Base-by-base conservation (phyloP, 1,140 invertebrate species). In the Scaptodrosophila lebanonensis region DNA sequence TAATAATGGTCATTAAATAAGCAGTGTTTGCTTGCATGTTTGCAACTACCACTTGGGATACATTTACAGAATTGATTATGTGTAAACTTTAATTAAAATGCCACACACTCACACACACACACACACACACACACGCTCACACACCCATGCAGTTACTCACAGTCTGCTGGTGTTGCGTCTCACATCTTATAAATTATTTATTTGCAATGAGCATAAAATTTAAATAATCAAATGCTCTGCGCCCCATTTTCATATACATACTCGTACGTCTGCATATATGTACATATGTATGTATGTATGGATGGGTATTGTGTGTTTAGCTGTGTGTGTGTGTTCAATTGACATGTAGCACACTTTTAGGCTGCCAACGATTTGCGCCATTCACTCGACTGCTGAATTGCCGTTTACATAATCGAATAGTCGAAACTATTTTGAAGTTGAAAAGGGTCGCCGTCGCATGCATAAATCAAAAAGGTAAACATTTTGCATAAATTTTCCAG, bases 141-240 rank as follows among this genome's bases (percentile, higher is more conserved):
- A 54, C 35, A 36, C 35, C 35, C 29, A 40, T n/a, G n/a, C 13
- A 38, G 9, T 38, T 8, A 13, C 17, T 12, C 35, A 6, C 11
- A 38, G 3, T 13, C 6, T 13, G 17, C 35, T 16, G 6, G 9
- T 38, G 3, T 2, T 25, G 3, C 17, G 35, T 38, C 4, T n/a
- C 36, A 58, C 11, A 54, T 29, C 53, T 79, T 75, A 79, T 79
- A 75, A 63, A 79, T 79, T 66, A 79, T 82, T 60, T 63, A 79
- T 79, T 43, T 18, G 60, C 73, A 66, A 61, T 65, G 64, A 68
- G 43, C 66, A 62, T 65, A 53, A 69, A 79, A 79, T 82, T 82
- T 79, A 79, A 73, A 82, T 79, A 79, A 79, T 82, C 69, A 75
- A 82, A 82, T 75, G 39, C 38, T 29, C 38, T 44, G 25, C 38